Percentiles rank a stretch among this genome's conserved stretches.
These are phyloP conservation scores for Meloidogyne exigua DNA, from an alignment of 1,140 invertebrate species.

Conservation along the genomic window DNA sequence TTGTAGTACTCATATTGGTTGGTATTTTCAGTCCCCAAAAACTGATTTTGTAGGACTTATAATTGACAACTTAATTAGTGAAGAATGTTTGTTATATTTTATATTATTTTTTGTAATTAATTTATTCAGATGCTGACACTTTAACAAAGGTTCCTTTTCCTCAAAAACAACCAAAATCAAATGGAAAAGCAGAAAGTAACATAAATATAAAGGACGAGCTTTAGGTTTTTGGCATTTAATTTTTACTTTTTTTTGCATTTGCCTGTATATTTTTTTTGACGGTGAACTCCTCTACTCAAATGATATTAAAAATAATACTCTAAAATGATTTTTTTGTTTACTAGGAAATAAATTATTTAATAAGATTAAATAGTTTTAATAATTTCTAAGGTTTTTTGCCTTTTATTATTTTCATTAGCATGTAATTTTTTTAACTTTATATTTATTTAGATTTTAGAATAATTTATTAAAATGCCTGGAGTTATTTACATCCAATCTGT, in stretches of 20 bases:
- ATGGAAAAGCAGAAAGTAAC: background rate
- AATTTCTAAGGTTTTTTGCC: no score
- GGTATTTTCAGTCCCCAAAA: constrained; percentile 37
- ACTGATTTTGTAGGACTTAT: constrained; percentile 32
- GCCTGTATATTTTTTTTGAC: background rate
- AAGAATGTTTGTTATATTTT: constrained; percentile 22
- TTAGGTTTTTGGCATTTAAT: background rate
- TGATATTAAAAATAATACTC: background rate
- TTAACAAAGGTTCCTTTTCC: constrained; percentile 24
- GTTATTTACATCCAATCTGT: constrained; percentile 63
- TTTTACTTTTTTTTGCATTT: background rate
- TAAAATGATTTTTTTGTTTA: no score
- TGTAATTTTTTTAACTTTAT: no score
- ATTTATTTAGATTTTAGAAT: constrained; percentile 47
- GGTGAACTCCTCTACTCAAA: background rate
- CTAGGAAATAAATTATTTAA: no score
- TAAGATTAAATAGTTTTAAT: no score
- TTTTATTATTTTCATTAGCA: no score
- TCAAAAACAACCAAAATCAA: constrained; percentile 9
- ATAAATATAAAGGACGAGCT: background rate
- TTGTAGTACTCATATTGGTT: constrained; percentile 26
- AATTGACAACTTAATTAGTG: constrained; percentile 34
- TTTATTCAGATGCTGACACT: constrained; percentile 27
- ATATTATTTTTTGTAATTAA: no score
- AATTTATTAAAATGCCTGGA: constrained; percentile 45